These are phyloP conservation scores for Scrobipalpa costella DNA, from an alignment of 2,888 invertebrate species.

Conservation along the genomic window DNA sequence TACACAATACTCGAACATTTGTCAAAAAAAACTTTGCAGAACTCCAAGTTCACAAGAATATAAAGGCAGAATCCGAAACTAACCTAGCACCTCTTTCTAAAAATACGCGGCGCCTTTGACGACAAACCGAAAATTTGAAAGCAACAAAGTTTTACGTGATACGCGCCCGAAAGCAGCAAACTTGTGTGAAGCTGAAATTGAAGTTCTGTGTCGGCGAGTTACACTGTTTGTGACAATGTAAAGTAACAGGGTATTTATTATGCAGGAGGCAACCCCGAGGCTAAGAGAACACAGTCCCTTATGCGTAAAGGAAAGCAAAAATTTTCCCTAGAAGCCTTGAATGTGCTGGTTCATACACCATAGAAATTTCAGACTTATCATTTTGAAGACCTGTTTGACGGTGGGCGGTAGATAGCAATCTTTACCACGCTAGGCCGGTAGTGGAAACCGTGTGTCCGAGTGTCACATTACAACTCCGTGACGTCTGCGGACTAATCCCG, in stretches of 20 bases:
- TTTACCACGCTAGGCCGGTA: no score
- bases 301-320: not conserved
- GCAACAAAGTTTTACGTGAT: constrained; percentile 19
- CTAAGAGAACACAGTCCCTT: not conserved
- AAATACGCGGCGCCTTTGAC: not conserved
- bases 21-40: not conserved
- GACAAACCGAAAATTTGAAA: constrained; percentile 3
- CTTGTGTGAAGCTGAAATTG: constrained; percentile 13
- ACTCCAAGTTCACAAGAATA: not conserved
- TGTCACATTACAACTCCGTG: no score
- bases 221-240: constrained; percentile 22
- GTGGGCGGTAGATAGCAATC: no score
- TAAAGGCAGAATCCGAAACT: not conserved
- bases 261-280: constrained; percentile 12
- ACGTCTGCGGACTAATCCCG: no score
- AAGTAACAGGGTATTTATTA: constrained; percentile 21
- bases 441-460: no score
- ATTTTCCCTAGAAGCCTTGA: not conserved
- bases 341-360: not conserved
- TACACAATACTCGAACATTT: no score
- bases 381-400: no score
- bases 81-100: not conserved
- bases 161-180: not conserved
- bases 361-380: not conserved
- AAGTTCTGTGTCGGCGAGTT: constrained; percentile 20